phyloP scores from a whole-genome alignment of 30 jellyfish, hydroid and myxozoan species.

The Pseudorhiza aurosa region DNA sequence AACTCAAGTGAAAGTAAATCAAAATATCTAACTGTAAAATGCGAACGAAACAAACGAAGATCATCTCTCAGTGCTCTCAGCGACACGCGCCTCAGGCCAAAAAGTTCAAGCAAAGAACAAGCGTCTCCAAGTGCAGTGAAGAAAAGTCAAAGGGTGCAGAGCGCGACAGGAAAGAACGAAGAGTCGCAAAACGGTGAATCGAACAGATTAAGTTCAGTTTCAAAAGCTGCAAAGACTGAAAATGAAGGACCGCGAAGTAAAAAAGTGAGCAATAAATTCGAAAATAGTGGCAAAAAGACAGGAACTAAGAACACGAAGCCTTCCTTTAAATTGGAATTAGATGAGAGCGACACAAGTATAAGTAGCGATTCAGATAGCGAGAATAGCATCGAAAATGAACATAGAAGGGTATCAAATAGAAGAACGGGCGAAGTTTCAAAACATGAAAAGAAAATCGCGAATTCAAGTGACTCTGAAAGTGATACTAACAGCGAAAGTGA shows the following conservation, averaged over 20 bases:
- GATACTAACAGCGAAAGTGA: not conserved
- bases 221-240: not conserved
- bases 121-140: not conserved
- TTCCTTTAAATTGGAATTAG: no score
- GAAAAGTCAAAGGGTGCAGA: not conserved
- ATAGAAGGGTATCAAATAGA: no score
- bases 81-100: not conserved
- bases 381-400: not conserved
- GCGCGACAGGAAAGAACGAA: not conserved
- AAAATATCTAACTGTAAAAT: not conserved
- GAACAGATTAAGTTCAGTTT: not conserved
- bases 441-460: not conserved
- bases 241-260: not conserved
- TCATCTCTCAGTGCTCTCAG: not conserved
- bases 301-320: no score
- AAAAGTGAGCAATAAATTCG: no score
- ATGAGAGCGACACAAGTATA: not conserved
- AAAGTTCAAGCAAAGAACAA: not conserved
- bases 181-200: not conserved
- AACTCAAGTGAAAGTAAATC: not conserved
- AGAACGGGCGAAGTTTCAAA: no score
- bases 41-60: not conserved
- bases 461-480: not conserved
- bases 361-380: slow-evolving; percentile 2
- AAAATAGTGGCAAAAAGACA: no score